A percentile compares a stretch with the other conserved stretches of the same genome.
Conservation (phyloP, 2,797 vertebrate genomes). For the Merluccius polli region DNA sequence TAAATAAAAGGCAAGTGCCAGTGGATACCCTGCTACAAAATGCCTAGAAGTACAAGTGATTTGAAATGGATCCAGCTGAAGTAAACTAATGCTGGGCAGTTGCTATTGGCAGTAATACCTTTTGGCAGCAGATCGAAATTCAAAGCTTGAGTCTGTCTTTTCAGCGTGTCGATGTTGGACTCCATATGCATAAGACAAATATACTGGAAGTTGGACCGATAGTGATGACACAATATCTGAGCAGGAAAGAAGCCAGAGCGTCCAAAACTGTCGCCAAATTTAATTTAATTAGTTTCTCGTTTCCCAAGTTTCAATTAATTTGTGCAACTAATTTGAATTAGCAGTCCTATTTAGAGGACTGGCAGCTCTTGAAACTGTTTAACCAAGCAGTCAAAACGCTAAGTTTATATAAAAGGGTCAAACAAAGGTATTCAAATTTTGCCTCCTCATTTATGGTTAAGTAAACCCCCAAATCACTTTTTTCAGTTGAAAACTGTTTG, state of each 20-base stretch:
- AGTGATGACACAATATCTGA: neutral
- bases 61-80: slow-evolving; percentile 11
- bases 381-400: neutral
- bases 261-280: neutral
- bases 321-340: neutral
- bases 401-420: neutral
- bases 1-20: slow-evolving; percentile 48
- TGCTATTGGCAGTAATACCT: neutral
- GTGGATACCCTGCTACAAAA: slow-evolving; percentile 41
- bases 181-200: neutral
- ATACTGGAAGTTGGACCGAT: neutral
- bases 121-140: neutral
- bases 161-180: neutral
- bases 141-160: neutral
- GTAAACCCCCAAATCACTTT: neutral
- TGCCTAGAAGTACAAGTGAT: slow-evolving; percentile 38
- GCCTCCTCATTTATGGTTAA: neutral
- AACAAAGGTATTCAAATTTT: neutral
- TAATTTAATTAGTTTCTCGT: neutral
- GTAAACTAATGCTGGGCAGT: slow-evolving; percentile 16
- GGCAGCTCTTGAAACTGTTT: neutral
- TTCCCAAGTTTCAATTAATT: neutral
- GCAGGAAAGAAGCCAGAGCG: neutral
- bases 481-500: neutral
- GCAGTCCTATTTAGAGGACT: neutral